Conservation (phyloP, 2,113 vertebrate species). For the Empidonax traillii region DNA sequence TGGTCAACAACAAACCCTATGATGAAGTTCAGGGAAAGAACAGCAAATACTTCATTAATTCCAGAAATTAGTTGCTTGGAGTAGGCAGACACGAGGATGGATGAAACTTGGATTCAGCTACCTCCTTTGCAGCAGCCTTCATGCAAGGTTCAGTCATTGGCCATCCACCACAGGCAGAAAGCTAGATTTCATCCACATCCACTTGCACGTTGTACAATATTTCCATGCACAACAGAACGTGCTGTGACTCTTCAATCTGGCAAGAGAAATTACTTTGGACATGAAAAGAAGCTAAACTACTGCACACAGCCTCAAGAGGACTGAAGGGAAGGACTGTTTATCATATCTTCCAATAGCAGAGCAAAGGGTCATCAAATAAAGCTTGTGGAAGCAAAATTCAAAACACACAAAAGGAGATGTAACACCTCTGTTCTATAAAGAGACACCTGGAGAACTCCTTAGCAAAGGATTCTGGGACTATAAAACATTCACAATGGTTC, state of each 20-base stretch:
- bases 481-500: background rate
- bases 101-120: background rate
- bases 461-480: background rate
- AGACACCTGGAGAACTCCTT: background rate
- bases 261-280: background rate
- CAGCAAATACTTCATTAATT: background rate
- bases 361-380: background rate
- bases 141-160: background rate
- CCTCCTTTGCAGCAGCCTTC: background rate
- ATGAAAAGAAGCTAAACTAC: background rate
- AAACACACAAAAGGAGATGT: background rate
- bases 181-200: background rate
- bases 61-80: background rate
- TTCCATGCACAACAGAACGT: background rate
- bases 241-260: background rate
- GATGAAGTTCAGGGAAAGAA: background rate
- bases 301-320: background rate
- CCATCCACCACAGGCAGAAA: background rate
- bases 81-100: background rate
- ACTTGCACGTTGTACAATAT: background rate
- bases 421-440: rapidly evolving
- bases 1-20: background rate
- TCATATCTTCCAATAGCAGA: background rate
- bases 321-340: background rate
- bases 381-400: background rate